phyloP scores from a whole-genome alignment of 30 jellyfish, hydroid and myxozoan species.

The Aurelia coerulea region DNA sequence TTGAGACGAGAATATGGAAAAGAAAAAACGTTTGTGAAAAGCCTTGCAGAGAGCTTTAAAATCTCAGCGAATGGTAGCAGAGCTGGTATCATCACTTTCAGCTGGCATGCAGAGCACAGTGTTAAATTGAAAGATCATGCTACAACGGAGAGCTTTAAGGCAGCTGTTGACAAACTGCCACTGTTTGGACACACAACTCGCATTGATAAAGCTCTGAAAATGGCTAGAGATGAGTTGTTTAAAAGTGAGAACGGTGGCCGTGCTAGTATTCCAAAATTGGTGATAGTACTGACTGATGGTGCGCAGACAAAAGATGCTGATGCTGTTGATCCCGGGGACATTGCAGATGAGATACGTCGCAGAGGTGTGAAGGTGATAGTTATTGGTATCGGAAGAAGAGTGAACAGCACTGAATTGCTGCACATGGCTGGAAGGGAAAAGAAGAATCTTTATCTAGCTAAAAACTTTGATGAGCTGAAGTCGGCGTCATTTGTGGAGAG shows the following conservation, averaged over 20 bases:
- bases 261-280: conserved; percentile 57
- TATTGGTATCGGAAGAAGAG: conserved; percentile 82
- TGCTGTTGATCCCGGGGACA: conserved; percentile 81
- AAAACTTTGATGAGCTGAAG: conserved; percentile 59
- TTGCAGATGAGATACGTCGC: conserved; percentile 75
- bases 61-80: conserved; percentile 74
- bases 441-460: conserved; percentile 41
- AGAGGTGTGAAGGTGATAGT: conserved; percentile 59
- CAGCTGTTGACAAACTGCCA: conserved; percentile 82
- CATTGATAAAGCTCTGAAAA: conserved; percentile 83
- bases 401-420: conserved; percentile 66
- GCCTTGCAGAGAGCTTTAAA: conserved; percentile 66
- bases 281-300: conserved; percentile 88
- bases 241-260: conserved; percentile 63
- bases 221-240: conserved; percentile 69
- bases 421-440: conserved; percentile 68
- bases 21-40: conserved; percentile 85
- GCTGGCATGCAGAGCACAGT: conserved; percentile 82
- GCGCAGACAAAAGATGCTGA: conserved; percentile 82
- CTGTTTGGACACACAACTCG: conserved; percentile 85
- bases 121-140: conserved; percentile 57
- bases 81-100: conserved; percentile 86
- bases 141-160: conserved; percentile 42
- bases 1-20: conserved; percentile 65
- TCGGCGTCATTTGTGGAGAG: conserved; percentile 38